These are phyloP conservation scores for Solenopsis invicta DNA, from an alignment of 1,140 invertebrate species.

Conservation along the genomic window DNA sequence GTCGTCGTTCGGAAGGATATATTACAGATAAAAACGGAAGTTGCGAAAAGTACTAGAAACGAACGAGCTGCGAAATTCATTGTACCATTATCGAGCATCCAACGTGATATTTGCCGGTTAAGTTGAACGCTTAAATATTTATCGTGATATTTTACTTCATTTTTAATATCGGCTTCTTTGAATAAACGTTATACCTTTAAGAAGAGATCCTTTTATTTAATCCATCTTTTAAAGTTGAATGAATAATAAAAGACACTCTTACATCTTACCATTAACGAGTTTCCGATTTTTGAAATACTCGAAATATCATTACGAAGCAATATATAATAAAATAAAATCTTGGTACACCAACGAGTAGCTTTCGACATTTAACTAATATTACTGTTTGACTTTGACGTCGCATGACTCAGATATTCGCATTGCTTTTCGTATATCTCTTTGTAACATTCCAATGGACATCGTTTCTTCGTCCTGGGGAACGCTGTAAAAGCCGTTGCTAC, in stretches of 20 bases:
- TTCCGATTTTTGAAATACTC: not conserved
- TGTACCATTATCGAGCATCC: slow-evolving; percentile 11
- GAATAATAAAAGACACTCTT: not conserved
- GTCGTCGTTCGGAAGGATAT: slow-evolving; percentile 37
- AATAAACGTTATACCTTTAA: not conserved
- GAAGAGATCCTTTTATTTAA: not conserved
- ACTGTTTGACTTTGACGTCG: slow-evolving; percentile 7
- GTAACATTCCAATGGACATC: slow-evolving; percentile 50
- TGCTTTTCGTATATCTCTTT: slow-evolving; percentile 37
- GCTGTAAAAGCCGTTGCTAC: slow-evolving; percentile 49
- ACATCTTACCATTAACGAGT: not conserved
- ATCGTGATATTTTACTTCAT: not conserved
- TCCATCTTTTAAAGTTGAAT: not conserved
- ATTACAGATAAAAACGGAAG: slow-evolving; percentile 43
- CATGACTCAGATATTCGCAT: slow-evolving; percentile 34
- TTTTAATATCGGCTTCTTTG: slow-evolving; percentile 1
- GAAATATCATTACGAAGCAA: not conserved
- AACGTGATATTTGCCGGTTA: slow-evolving; percentile 34
- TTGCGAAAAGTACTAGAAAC: slow-evolving; percentile 33
- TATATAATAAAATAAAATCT: not conserved
- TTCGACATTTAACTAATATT: not conserved
- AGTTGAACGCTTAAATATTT: slow-evolving; percentile 26
- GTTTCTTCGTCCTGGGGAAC: slow-evolving; percentile 19
- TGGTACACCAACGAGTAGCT: not conserved
- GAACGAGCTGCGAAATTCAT: slow-evolving; percentile 46